Base-by-base conservation (phyloP, 2,888 invertebrate genomes). In the Xestoiulus laeticollis region DNA sequence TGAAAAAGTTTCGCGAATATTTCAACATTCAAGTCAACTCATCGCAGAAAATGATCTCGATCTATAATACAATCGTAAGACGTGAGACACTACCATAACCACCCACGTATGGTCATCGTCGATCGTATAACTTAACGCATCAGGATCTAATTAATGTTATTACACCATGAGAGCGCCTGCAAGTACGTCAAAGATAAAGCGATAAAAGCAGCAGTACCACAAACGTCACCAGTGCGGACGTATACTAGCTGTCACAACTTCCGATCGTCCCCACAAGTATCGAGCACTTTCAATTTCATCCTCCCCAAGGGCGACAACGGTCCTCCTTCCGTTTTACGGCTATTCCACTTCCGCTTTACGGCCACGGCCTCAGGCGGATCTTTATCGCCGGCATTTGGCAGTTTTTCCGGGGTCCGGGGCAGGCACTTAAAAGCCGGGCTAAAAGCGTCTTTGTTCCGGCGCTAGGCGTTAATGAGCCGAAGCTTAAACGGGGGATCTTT, bases 391-490 rank as follows among this genome's bases (percentile, higher is more conserved):
- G 38, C 38, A 38, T 38, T 16, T 48, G 14, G 48, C 48, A 8
- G 26, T 68, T 68, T 68, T 68, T n/a, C 68, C n/a, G 26, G 26
- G 68, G 68, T 68, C 68, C 68, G 22, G 68, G 26, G 26, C 26
- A 26, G 26, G 68, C 26, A 68, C 68, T 12, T 68, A 68, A 68
- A 68, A 68, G 68, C 68, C 0, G 68, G 26, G 26, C 68, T 68
- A 68, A 68, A 68, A 68, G 68, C 68, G 68, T 68, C 68, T 68
- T 68, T 68, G 26, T 68, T 68, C 68, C 68, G n/a, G 68, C 26
- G 68, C 26, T 26, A 6, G 22, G 68, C 68, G 68, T 68, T 68
- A 68, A 68, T 68, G 68, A 68, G 26, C 26, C 68, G 68, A 38
- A 68, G 68, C 26, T 68, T n/a, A 68, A 68, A 68, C 10, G 68